A percentile compares a stretch with the other conserved stretches of the same genome.
These are phyloP conservation scores for Malaclemys terrapin DNA, from an alignment of 2,113 vertebrate species.

Conservation along the genomic window DNA sequence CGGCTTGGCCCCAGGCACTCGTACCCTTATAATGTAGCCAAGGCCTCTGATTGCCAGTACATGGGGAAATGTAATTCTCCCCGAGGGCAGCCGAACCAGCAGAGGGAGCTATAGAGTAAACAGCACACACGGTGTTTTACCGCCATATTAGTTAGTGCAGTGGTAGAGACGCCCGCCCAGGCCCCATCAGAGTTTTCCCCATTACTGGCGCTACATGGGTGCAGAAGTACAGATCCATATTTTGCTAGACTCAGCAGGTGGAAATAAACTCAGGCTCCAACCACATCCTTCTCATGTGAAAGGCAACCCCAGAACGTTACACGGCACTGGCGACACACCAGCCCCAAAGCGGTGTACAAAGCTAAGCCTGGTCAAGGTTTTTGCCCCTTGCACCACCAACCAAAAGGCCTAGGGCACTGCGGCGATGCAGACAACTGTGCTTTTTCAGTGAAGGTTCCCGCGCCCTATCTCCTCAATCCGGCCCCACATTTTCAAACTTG, in stretches of 20 bases:
- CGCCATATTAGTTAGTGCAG: too few relatives aligned
- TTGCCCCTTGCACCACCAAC: not conserved
- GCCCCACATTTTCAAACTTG: not conserved
- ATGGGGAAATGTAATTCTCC: not conserved
- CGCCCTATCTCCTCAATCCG: not conserved
- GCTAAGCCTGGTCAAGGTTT: not conserved
- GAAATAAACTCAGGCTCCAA: not conserved
- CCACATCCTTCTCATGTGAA: not conserved
- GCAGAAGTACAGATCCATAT: not conserved
- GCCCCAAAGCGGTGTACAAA: not conserved
- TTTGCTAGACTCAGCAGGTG: not conserved
- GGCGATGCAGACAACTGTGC: not conserved
- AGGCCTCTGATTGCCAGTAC: too few relatives aligned
- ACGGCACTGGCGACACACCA: not conserved
- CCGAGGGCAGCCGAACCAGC: too few relatives aligned
- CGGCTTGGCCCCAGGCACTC: not conserved
- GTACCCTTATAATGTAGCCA: too few relatives aligned
- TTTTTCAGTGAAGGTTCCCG: not conserved
- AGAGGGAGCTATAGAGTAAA: not conserved
- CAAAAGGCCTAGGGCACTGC: not conserved
- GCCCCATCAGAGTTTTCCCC: too few relatives aligned
- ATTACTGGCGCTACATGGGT: not conserved
- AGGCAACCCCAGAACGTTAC: not conserved
- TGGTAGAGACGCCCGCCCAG: too few relatives aligned
- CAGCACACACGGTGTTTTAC: too few relatives aligned